Conservation (phyloP, 2,888 invertebrate genomes). For the Entomobrya proxima region DNA sequence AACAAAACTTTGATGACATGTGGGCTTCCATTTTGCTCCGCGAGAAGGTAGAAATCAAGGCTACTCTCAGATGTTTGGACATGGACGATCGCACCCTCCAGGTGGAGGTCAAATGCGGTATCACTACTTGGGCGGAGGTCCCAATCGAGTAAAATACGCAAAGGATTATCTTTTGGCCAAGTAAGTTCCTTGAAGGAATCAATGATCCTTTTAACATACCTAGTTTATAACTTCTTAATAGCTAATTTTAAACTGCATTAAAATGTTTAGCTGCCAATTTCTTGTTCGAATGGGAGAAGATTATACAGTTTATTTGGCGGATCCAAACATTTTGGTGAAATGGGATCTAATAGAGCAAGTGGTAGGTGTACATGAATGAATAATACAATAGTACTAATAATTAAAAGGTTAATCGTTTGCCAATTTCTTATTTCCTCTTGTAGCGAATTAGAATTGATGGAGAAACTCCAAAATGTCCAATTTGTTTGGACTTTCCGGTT, state of each 20-base stretch:
- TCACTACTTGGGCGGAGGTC: conserved; percentile 55
- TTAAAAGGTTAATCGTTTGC: too few species aligned
- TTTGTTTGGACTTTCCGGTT: conserved; percentile 90
- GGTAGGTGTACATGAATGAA: conserved; percentile 80
- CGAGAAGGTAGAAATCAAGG: conserved; percentile 77
- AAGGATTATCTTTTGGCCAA: conserved; percentile 90
- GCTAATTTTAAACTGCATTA: conserved; percentile 6
- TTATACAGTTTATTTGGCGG: conserved; percentile 85
- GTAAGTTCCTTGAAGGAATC: too few species aligned
- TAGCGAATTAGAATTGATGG: conserved; percentile 70
- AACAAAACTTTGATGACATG: conserved; percentile 95
- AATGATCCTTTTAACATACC: too few species aligned
- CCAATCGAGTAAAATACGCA: conserved; percentile 82
- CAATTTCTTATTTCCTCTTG: not conserved
- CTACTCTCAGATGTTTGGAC: conserved; percentile 27
- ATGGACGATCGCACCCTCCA: conserved; percentile 72
- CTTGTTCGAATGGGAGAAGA: conserved; percentile 90
- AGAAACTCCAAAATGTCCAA: conserved; percentile 89
- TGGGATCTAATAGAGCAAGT: conserved; percentile 96
- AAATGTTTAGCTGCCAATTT: conserved; percentile 89
- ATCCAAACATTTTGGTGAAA: conserved; percentile 92
- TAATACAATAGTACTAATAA: not conserved
- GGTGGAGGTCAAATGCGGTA: conserved; percentile 72
- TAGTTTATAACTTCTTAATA: not conserved
- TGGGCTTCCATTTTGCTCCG: conserved; percentile 90